Evolutionary conservation across 2,797 vertebrate species (phyloP).

Genomic region (Dicrostonyx torquatus): DNA sequence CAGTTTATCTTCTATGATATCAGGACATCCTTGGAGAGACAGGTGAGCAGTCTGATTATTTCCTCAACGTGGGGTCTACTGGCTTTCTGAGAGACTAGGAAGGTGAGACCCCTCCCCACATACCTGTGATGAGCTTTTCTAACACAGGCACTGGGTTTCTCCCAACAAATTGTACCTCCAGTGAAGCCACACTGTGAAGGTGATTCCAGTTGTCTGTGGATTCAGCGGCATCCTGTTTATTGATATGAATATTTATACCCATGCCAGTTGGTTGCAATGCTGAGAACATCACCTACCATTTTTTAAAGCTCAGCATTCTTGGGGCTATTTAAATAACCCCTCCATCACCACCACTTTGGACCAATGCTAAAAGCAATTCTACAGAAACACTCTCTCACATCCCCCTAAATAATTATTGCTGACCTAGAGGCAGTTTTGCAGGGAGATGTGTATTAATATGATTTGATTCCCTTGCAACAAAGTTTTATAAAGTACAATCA

Average conservation of each 20-base stretch:
- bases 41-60: slow-evolving; percentile 52
- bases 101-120: slow-evolving; percentile 72
- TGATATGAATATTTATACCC: slow-evolving; percentile 81
- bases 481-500: slow-evolving; percentile 40
- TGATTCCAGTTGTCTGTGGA: slow-evolving; percentile 71
- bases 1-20: slow-evolving; percentile 72
- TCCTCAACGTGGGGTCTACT: slow-evolving; percentile 79
- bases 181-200: slow-evolving; percentile 71
- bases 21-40: slow-evolving; percentile 66
- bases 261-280: slow-evolving; percentile 58
- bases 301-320: slow-evolving; percentile 73
- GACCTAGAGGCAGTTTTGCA: slow-evolving; percentile 32
- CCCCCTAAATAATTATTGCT: slow-evolving; percentile 31
- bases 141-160: slow-evolving; percentile 75
- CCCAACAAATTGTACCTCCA: slow-evolving; percentile 71
- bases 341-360: slow-evolving; percentile 66
- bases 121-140: slow-evolving; percentile 78
- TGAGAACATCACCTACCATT: slow-evolving; percentile 71
- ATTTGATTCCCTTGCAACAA: neutral
- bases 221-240: slow-evolving; percentile 76
- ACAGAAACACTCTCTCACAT: slow-evolving; percentile 18
- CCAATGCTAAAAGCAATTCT: slow-evolving; percentile 65
- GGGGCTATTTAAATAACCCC: slow-evolving; percentile 67
- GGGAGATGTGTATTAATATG: neutral
- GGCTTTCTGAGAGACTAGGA: slow-evolving; percentile 73